Evolutionary conservation across 2,888 invertebrate genomes (phyloP), one percentile per base, ranked within the genome.

Genomic region (Baccha elongata): DNA sequence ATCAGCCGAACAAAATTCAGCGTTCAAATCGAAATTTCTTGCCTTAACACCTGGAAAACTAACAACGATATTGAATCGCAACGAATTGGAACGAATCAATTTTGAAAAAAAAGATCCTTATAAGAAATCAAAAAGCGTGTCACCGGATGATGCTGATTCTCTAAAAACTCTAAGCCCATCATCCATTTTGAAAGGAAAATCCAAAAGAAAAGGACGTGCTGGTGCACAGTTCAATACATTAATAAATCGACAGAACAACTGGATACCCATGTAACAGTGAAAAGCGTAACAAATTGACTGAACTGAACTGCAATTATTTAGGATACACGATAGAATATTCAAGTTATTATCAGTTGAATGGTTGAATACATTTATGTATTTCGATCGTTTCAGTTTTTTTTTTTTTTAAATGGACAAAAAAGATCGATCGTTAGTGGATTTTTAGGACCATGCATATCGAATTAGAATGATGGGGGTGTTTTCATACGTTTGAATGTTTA

Each of bases 21-120:
- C 85, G 65, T 85, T 52, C 44, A 81, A 85, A 85, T 85, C 53
- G 32, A 64, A 79, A 85, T 85, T 85, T 84, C 81, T 75, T 84
- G 85, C 81, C 26, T 60, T 85, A 81, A 85, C 85, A 85, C 75
- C 84, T 85, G 85, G 85, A 85, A 86, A 86, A 85, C 44, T 35
- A 71, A 72, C 69, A 53, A 4, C 21, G 26, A 10, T 65, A 55
- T 50, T 55, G 69, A 85, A 83, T 72, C 29, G 52, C 85, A 85
- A 85, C 68, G 73, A 85, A 53, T 78, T 72, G 84, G 78, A 85
- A 78, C 85, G 67, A 85, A 85, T 85, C 75, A 64, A 85, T 85
- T 85, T 83, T 44, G n/a, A 0, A 40, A 72, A 17, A 37, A 23
- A 10, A 37, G 1, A 55, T 55, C 40, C 55, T n/a, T 55, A 53